A percentile compares a stretch with the other conserved stretches of the same genome.
phyloP scores from a whole-genome alignment of 2,888 invertebrate species.

The Eledona agricola region DNA sequence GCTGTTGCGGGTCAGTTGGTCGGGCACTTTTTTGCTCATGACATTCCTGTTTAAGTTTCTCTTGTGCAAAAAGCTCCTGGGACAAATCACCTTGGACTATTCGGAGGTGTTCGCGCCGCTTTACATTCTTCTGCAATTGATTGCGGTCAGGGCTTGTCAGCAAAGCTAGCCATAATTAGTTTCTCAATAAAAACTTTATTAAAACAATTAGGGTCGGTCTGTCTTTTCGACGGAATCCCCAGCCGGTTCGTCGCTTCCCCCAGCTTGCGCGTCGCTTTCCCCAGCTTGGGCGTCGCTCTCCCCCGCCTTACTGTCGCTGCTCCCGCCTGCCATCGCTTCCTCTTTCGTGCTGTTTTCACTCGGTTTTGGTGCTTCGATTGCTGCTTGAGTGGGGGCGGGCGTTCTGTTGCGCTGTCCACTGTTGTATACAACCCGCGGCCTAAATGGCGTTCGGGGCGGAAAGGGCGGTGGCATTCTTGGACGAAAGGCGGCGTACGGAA shows the following conservation, averaged over 20 bases:
- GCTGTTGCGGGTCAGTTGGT: conserved; percentile 84
- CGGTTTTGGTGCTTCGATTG: too few species aligned
- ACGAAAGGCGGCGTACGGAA: conserved; percentile 13
- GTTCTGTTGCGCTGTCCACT: too few species aligned
- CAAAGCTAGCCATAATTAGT: conserved; percentile 57
- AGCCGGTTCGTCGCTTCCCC: too few species aligned
- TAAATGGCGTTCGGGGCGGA: conserved; percentile 3
- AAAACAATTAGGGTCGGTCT: too few species aligned
- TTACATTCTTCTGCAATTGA: conserved; percentile 87
- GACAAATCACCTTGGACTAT: conserved; percentile 82
- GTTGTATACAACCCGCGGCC: conserved; percentile 19
- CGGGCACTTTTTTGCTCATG: conserved; percentile 81
- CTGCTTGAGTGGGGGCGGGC: too few species aligned
- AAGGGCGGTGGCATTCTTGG: conserved; percentile 1
- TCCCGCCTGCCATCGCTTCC: too few species aligned
- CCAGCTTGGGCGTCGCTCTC: too few species aligned
- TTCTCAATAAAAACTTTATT: too few species aligned
- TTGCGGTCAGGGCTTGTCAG: conserved; percentile 93
- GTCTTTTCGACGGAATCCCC: too few species aligned
- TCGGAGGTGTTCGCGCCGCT: conserved; percentile 93
- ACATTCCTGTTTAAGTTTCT: conserved; percentile 92
- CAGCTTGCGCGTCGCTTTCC: too few species aligned
- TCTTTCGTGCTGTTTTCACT: too few species aligned
- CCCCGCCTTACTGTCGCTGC: too few species aligned
- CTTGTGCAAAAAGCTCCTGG: conserved; percentile 86